phyloP scores from a whole-genome alignment of 2,888 invertebrate species.

The Nomada hirtipes region DNA sequence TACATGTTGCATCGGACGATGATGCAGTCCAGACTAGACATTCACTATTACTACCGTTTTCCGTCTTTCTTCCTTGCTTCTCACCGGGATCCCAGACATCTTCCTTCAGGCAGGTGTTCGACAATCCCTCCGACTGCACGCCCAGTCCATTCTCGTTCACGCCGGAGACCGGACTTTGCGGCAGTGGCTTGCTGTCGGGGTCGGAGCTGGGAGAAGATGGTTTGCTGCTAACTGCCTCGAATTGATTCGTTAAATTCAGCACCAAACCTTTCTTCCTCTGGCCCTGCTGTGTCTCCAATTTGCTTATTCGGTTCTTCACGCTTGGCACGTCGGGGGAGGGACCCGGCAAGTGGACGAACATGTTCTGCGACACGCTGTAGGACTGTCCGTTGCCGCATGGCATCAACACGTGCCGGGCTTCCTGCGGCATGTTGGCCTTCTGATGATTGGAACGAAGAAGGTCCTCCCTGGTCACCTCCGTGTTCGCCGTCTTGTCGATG shows the following conservation, averaged over 20 bases:
- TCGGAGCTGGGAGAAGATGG: slow-evolving; percentile 82
- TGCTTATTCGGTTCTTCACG: slow-evolving; percentile 89
- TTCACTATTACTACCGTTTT: slow-evolving; percentile 75
- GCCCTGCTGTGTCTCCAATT: slow-evolving; percentile 88
- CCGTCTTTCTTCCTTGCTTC: slow-evolving; percentile 62
- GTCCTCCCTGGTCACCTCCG: slow-evolving; percentile 81
- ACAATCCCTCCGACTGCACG: slow-evolving; percentile 31
- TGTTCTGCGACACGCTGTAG: slow-evolving; percentile 96
- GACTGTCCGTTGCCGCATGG: slow-evolving; percentile 94
- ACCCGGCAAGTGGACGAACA: slow-evolving; percentile 92
- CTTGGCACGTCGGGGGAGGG: slow-evolving; percentile 83
- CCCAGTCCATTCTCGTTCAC: slow-evolving; percentile 56
- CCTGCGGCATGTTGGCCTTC: slow-evolving; percentile 85
- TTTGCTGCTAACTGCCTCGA: slow-evolving; percentile 85
- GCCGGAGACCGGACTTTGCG: slow-evolving; percentile 59
- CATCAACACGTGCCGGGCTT: slow-evolving; percentile 92
- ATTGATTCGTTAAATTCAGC: slow-evolving; percentile 86
- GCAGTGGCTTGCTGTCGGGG: slow-evolving; percentile 55
- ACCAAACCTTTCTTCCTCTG: slow-evolving; percentile 85
- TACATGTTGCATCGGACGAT: slow-evolving; percentile 81
- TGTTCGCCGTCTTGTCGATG: slow-evolving; percentile 83
- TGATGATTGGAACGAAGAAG: slow-evolving; percentile 79
- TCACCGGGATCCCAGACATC: slow-evolving; percentile 90
- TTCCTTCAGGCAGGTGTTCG: slow-evolving; percentile 82
- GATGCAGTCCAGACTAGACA: slow-evolving; percentile 85